Evolutionary conservation across 2,888 invertebrate species (phyloP).

Genomic region (Drosophila histrio): DNA sequence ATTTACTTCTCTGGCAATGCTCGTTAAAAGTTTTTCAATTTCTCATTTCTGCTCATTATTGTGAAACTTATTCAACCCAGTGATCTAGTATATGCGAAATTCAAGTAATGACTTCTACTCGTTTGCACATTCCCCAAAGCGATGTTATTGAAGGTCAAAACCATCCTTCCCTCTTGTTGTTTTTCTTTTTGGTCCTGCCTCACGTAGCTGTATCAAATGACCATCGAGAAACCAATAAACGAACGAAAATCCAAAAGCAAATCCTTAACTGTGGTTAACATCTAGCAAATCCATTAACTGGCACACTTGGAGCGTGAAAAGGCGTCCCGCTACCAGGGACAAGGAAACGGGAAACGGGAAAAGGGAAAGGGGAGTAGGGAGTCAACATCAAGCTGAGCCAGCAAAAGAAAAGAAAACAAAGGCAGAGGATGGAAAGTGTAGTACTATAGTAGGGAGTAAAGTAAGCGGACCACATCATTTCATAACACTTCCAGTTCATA

Average conservation of each 20-base stretch:
- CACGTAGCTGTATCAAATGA: constrained; percentile 47
- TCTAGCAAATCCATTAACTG: constrained; percentile 75
- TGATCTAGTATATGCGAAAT: constrained; percentile 9
- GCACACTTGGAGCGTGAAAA: constrained; percentile 73
- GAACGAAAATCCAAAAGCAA: constrained; percentile 22
- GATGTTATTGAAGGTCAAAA: constrained; percentile 35
- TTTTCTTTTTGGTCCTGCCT: constrained; percentile 17
- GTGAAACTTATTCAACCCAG: constrained; percentile 11
- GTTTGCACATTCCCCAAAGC: neutral
- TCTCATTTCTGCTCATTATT: constrained; percentile 8
- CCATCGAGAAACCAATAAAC: constrained; percentile 40
- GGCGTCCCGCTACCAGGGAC: constrained; percentile 24
- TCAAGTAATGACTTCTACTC: constrained; percentile 19
- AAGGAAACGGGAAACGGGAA: too few species aligned
- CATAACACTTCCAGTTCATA: constrained; percentile 80
- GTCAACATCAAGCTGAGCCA: constrained; percentile 26
- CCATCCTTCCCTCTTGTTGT: neutral
- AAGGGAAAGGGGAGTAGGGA: constrained; percentile 5
- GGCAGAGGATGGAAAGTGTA: neutral
- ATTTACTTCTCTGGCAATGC: neutral
- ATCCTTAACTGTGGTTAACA: constrained; percentile 74
- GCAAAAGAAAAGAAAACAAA: constrained; percentile 27
- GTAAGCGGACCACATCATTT: constrained; percentile 71
- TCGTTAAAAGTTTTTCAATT: constrained; percentile 21
- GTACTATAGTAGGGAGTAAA: constrained; percentile 3